A percentile compares a stretch with the other conserved stretches of the same genome.
Conservation (phyloP, 2,113 vertebrate genomes). For the Paradisaea rubra region DNA sequence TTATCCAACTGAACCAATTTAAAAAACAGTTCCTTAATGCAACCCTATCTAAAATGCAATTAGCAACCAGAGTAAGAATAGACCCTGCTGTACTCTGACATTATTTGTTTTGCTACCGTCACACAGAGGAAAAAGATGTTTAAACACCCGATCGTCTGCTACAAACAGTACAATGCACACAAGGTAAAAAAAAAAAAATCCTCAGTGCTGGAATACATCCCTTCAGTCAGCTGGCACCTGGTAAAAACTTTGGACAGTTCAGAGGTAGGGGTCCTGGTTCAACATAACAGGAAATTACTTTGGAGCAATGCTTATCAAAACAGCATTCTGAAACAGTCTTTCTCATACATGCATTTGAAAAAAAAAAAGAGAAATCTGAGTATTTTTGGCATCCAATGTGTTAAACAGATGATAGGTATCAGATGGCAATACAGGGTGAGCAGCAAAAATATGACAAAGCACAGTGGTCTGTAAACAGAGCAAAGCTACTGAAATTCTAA, state of each 20-base stretch:
- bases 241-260: background rate
- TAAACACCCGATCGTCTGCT: background rate
- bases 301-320: constrained; percentile 6
- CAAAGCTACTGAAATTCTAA: background rate
- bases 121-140: background rate
- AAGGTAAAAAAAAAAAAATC: background rate
- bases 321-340: constrained; percentile 11
- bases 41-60: background rate
- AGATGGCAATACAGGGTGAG: constrained; percentile 10
- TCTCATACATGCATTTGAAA: background rate
- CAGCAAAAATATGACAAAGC: constrained; percentile 40
- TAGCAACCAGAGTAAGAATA: background rate
- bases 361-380: background rate
- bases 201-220: background rate
- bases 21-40: background rate
- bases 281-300: constrained; percentile 33
- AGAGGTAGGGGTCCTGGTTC: background rate
- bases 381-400: constrained; percentile 8
- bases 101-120: background rate
- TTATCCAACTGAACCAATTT: background rate
- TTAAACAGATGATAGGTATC: constrained; percentile 30
- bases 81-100: background rate
- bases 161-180: background rate
- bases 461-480: constrained; percentile 45
- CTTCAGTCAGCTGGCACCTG: background rate